Base-by-base conservation (phyloP, 2,797 vertebrate species). In the Epinephelus awoara region DNA sequence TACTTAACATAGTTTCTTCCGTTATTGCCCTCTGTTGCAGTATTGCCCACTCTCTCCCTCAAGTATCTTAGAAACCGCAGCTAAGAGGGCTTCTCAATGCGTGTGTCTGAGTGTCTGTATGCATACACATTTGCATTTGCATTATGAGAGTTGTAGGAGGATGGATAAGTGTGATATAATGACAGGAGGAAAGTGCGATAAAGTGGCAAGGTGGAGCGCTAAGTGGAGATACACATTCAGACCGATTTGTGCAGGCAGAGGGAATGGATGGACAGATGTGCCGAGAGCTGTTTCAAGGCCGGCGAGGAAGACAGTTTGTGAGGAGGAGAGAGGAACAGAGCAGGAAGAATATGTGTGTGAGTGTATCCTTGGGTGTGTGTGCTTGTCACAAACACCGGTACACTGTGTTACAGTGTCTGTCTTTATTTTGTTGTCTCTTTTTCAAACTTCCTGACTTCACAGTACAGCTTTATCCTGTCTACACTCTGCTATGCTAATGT, bases 141-240 rank as follows among this genome's bases (percentile, higher is more conserved):
- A 46, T 80, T 34, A 44, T 67, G 67, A 77, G 70, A 78, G 54
- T 10, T 27, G 38, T 14, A 68, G 67, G 56, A 77, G 64, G 76
- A 75, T 64, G 49, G 38, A 63, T 64, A 72, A 64, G 69, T 81
- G 72, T 66, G 52, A 67, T 75, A 72, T 89, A 86, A 86, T 52
- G 67, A 80, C 44, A 55, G 51, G 54, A 29, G 29, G 65, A 67
- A 50, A 61, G 46, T 18, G 42, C 69, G 69, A 81, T 58, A 12
- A 72, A 68, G 71, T 65, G 77, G 70, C 10, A 66, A 55, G 62
- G 65, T 62, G 29, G 54, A 67, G 65, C 11, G 29, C 25, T 38
- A 77, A 87, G 75, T 68, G 55, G 46, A 74, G 47, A 61, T 50
- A 8, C 47, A 44, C 23, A 68, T 50, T 80, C 19, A 64, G 54